phyloP scores from a whole-genome alignment of 2,113 vertebrate genomes.

The Amphiprion percula region DNA sequence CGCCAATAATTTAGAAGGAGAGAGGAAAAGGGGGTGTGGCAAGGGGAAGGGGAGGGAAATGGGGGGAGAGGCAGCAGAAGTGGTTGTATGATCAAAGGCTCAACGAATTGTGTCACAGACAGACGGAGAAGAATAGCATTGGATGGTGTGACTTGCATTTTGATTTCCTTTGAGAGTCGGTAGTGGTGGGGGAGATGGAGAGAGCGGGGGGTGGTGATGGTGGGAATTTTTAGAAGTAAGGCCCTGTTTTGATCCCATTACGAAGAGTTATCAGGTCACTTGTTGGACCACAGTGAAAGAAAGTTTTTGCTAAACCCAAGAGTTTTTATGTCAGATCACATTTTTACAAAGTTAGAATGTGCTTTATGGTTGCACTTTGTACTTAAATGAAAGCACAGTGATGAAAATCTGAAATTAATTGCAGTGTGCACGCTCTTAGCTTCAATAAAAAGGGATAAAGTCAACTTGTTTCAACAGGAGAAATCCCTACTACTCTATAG shows the following conservation, averaged over 20 bases:
- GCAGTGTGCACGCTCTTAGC: no score
- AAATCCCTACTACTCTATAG: no score
- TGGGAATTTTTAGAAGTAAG: conserved; percentile 48
- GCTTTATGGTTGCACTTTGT: background rate
- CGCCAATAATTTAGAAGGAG: conserved; percentile 63
- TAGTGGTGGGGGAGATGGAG: background rate
- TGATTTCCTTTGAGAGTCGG: conserved; percentile 70
- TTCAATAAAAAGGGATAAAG: no score
- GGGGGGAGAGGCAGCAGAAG: conserved; percentile 41
- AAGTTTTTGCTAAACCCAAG: background rate
- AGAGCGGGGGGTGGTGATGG: background rate
- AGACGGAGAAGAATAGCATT: conserved; percentile 68
- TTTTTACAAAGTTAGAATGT: no score
- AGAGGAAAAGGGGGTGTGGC: conserved; percentile 41
- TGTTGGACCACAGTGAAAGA: conserved; percentile 7
- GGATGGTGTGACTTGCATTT: conserved; percentile 82
- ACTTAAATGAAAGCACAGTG: no score
- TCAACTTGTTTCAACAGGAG: no score
- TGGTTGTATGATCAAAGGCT: conserved; percentile 82
- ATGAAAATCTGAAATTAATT: no score
- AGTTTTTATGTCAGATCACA: no score
- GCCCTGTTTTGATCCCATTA: conserved; percentile 71
- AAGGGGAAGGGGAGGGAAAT: background rate
- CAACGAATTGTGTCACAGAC: conserved; percentile 74
- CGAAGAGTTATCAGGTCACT: conserved; percentile 54